A percentile compares a stretch with the other conserved stretches of the same genome.
These are phyloP conservation scores for Tubulanus polymorphus DNA, from an alignment of 2,888 invertebrate species.

Conservation along the genomic window DNA sequence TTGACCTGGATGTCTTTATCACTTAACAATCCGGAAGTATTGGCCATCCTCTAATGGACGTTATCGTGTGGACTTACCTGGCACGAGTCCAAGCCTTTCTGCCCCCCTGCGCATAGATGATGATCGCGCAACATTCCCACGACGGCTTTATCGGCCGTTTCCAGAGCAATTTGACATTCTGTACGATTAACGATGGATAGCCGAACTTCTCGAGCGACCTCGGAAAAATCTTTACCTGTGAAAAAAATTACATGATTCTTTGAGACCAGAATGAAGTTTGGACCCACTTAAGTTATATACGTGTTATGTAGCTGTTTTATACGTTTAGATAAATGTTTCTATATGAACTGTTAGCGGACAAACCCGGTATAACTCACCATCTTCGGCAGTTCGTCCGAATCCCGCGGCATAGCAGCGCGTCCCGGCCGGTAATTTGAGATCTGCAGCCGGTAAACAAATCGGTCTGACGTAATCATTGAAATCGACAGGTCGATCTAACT, in stretches of 20 bases:
- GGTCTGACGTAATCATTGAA: slow-evolving; percentile 39
- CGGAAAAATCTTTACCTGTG: slow-evolving; percentile 32
- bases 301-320: background rate
- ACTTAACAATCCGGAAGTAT: too few species aligned
- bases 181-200: slow-evolving; percentile 30
- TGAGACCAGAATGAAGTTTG: background rate
- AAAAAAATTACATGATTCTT: background rate
- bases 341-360: background rate
- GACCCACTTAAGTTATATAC: background rate
- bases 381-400: slow-evolving; percentile 32
- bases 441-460: slow-evolving; percentile 29
- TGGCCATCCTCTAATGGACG: too few species aligned
- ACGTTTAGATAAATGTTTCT: background rate
- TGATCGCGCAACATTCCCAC: slow-evolving; percentile 33
- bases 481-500: slow-evolving; percentile 26
- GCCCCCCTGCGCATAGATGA: slow-evolving; percentile 35
- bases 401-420: slow-evolving; percentile 35
- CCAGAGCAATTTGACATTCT: slow-evolving; percentile 25
- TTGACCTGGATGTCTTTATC: too few species aligned
- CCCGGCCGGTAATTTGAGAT: slow-evolving; percentile 24
- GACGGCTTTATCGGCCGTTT: slow-evolving; percentile 22
- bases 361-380: slow-evolving; percentile 20
- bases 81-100: slow-evolving; percentile 32
- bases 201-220: slow-evolving; percentile 29
- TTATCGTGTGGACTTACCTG: slow-evolving; percentile 24